These are phyloP conservation scores for Coluber constrictor DNA, from an alignment of 2,797 vertebrate species.

Conservation along the genomic window DNA sequence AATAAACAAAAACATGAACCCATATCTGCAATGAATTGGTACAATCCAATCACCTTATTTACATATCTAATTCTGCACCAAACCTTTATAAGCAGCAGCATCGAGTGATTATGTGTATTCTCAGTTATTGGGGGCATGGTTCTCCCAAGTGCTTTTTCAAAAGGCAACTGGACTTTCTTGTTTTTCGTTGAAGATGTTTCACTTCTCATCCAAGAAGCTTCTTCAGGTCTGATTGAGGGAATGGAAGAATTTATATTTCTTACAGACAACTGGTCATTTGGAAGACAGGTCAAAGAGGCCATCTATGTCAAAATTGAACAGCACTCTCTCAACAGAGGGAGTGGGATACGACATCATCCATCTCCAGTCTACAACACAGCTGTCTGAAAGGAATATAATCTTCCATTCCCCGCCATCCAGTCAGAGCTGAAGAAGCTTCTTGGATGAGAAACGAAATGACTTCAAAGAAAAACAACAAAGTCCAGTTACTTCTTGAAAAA, in stretches of 20 bases:
- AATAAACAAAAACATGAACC: not conserved
- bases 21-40: not conserved
- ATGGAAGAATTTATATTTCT: not conserved
- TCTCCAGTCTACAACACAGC: not conserved
- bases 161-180: not conserved
- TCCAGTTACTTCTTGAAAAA: not conserved
- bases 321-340: not conserved
- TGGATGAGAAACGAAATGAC: too few species aligned
- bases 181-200: not conserved
- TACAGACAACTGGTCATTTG: not conserved
- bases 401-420: too few species aligned
- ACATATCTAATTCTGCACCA: not conserved
- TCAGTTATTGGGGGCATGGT: not conserved
- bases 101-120: not conserved
- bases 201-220: not conserved
- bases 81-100: not conserved
- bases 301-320: not conserved
- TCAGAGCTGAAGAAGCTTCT: too few species aligned
- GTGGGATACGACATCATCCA: not conserved
- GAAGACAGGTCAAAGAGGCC: not conserved
- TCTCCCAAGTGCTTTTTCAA: not conserved
- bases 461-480: too few species aligned
- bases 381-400: too few species aligned
- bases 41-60: not conserved
- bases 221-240: not conserved